A percentile compares a stretch with the other conserved stretches of the same genome.
These are phyloP conservation scores for Rosalia funebris DNA, from an alignment of 2,888 invertebrate genomes.

Conservation along the genomic window DNA sequence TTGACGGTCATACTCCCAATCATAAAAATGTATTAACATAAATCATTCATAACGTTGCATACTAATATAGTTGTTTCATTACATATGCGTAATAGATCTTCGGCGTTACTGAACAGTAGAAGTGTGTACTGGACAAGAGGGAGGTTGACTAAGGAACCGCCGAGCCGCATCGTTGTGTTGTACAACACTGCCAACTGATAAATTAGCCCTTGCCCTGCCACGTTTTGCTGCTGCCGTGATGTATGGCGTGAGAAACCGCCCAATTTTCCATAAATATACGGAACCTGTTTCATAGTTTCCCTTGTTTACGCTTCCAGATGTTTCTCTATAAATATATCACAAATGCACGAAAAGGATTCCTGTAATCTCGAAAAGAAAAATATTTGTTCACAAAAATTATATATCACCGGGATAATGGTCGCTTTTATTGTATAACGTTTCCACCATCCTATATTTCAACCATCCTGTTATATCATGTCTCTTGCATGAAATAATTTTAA, in stretches of 20 bases:
- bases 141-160: constrained; percentile 30
- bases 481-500: no score
- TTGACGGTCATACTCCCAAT: no score
- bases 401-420: neutral
- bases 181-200: constrained; percentile 40
- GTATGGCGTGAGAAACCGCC: constrained; percentile 47
- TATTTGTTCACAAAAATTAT: constrained; percentile 15
- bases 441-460: no score
- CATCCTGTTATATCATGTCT: no score
- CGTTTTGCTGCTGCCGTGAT: constrained; percentile 41
- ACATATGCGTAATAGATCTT: neutral
- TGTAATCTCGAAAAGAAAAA: constrained; percentile 12
- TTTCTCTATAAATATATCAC: constrained; percentile 37
- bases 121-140: constrained; percentile 21
- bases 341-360: constrained; percentile 11
- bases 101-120: neutral
- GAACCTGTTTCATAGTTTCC: constrained; percentile 38
- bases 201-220: constrained; percentile 42
- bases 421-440: constrained; percentile 4
- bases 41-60: no score
- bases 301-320: constrained; percentile 37
- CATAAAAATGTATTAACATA: no score
- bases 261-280: constrained; percentile 49
- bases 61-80: no score
- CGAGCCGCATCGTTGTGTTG: constrained; percentile 33